These are phyloP conservation scores for Cirrhinus molitorella DNA, from an alignment of 2,797 vertebrate genomes.

Conservation along the genomic window DNA sequence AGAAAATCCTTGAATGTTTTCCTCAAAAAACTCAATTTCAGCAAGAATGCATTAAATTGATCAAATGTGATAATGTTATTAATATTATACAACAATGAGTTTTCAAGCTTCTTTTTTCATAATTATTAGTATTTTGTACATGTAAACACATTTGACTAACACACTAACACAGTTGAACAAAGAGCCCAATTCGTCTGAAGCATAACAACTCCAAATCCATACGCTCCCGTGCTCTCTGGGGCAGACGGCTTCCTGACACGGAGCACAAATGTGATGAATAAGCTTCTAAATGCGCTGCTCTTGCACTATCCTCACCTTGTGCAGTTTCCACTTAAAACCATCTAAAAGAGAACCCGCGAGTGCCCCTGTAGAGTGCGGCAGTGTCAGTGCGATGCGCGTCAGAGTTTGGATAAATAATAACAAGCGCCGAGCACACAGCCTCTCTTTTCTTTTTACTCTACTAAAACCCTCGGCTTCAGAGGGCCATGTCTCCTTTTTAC, in stretches of 20 bases:
- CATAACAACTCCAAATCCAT: neutral
- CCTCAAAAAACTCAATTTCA: no score
- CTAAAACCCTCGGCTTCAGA: conserved; percentile 66
- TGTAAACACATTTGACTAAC: neutral
- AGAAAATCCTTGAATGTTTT: no score
- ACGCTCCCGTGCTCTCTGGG: neutral
- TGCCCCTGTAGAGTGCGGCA: conserved; percentile 57
- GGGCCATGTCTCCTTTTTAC: conserved; percentile 77
- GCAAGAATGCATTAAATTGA: neutral
- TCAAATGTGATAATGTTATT: neutral
- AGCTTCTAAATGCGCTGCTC: conserved; percentile 77
- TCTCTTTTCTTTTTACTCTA: conserved; percentile 73
- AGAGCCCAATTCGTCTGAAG: neutral
- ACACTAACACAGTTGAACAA: conserved; percentile 3
- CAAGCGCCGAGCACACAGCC: conserved; percentile 68
- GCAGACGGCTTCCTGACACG: conserved; percentile 71
- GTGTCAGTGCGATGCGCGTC: conserved; percentile 61
- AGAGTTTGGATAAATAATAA: conserved; percentile 75
- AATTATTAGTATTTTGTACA: neutral
- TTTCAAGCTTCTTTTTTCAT: neutral
- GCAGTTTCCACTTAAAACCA: conserved; percentile 77
- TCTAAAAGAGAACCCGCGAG: conserved; percentile 75
- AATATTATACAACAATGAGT: neutral
- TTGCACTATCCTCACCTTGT: conserved; percentile 79
- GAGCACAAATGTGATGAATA: conserved; percentile 79